Percentiles rank a stretch among this genome's conserved stretches.
phyloP scores from a whole-genome alignment of 2,113 vertebrate species.

The Osmerus eperlanus region DNA sequence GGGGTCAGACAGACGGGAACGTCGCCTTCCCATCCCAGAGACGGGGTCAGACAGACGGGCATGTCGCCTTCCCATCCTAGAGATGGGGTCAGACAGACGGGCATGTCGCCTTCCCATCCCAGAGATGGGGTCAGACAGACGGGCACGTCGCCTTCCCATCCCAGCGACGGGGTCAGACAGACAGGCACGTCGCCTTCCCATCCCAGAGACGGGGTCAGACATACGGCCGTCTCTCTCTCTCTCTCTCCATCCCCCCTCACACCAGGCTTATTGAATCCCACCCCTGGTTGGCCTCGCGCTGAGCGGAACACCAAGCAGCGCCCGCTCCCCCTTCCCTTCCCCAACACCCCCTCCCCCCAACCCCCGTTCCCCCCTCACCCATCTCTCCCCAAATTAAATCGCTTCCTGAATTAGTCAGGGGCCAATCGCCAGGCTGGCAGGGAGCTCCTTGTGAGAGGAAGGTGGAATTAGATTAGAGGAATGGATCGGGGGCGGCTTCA shows the following conservation, averaged over 20 bases:
- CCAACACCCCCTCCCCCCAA: background rate
- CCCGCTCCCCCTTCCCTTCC: slow-evolving; percentile 14
- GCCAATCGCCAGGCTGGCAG: slow-evolving; percentile 44
- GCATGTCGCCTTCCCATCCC: too few relatives aligned
- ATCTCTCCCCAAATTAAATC: slow-evolving; percentile 54
- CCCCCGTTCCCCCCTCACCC: slow-evolving; percentile 25
- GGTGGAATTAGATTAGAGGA: slow-evolving; percentile 66
- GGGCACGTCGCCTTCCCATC: too few relatives aligned
- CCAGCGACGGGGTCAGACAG: too few relatives aligned
- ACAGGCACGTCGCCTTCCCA: too few relatives aligned
- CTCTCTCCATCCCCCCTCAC: background rate
- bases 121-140: too few relatives aligned
- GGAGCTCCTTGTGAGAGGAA: slow-evolving; percentile 53
- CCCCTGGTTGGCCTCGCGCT: slow-evolving; percentile 16
- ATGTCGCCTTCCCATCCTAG: too few relatives aligned
- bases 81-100: too few relatives aligned
- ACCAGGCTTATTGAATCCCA: slow-evolving; percentile 11
- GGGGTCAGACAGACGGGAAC: too few relatives aligned
- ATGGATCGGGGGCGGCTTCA: slow-evolving; percentile 44
- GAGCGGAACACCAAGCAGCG: slow-evolving; percentile 2
- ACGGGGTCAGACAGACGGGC: too few relatives aligned
- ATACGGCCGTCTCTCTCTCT: background rate
- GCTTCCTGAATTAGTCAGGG: slow-evolving; percentile 55
- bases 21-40: too few relatives aligned
- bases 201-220: too few relatives aligned